Evolutionary conservation across 2,888 invertebrate genomes (phyloP), one percentile per base, ranked within the genome.

Genomic region (Frankliniella intonsa): DNA sequence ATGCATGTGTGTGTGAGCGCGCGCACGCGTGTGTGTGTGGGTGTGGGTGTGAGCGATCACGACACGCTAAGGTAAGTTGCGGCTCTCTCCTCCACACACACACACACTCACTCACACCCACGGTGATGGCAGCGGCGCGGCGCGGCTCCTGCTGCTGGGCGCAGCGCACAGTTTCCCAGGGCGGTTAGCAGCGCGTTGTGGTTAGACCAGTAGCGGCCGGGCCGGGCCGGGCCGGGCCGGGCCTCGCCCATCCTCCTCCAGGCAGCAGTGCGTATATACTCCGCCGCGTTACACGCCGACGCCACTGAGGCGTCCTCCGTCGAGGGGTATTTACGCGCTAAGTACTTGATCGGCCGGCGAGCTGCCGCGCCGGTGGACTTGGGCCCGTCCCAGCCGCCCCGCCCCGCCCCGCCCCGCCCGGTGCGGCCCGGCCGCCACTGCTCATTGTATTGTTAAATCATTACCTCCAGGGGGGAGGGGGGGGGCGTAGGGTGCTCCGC

Each of bases 21-120:
- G 69, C n/a, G 69, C 10, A 22, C 22, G 69, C 7, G 69, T 22
- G 22, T 22, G 69, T 22, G 69, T 69, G 65, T 65, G 65, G 14
- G 65, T 65, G 65, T 65, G 69, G 22, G 69, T 69, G 69, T 76
- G 69, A 25, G 69, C 25, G 69, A 25, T 76, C 69, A 76, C 69
- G 69, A 76, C 69, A 55, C 19, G 55, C 55, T 19, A 55, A 55
- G 55, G 17, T 38, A 38, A 38, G 38, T 38, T 38, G 38, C 38
- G 38, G 38, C 38, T 38, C 38, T 38, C 38, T 38, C 38, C 38
- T 38, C 38, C 2, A 38, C 38, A 38, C 38, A 38, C 5, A 38
- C 38, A 38, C 38, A 38, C 38, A 38, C 5, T 3, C 38, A 38
- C 38, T 5, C 38, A 38, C 38, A 38, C 38, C 5, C 5, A 38